These are phyloP conservation scores for Eristalis tenax DNA, from an alignment of 2,888 invertebrate genomes.

Conservation along the genomic window DNA sequence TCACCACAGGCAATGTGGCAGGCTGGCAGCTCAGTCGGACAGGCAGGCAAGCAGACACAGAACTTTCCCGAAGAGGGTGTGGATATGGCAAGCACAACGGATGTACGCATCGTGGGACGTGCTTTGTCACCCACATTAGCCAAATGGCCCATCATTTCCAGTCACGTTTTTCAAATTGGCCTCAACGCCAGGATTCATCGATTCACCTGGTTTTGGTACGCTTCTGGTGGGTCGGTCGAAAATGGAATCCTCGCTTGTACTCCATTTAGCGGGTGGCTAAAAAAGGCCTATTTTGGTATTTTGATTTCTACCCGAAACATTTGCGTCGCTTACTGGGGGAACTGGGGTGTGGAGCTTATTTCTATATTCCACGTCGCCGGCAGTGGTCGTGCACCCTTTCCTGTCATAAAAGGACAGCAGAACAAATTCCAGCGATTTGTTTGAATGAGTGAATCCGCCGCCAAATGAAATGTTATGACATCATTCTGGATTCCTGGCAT, in stretches of 20 bases:
- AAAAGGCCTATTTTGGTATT: slow-evolving; percentile 42
- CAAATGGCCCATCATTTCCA: slow-evolving; percentile 70
- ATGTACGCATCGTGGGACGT: slow-evolving; percentile 71
- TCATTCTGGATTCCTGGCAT: slow-evolving; percentile 66
- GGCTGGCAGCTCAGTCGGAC: too few relatives aligned
- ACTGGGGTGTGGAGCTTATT: slow-evolving; percentile 60
- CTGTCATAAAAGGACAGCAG: slow-evolving; percentile 32
- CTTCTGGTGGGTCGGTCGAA: slow-evolving; percentile 21
- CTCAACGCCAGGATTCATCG: slow-evolving; percentile 62
- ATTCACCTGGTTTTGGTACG: slow-evolving; percentile 56
- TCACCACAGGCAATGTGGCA: slow-evolving; percentile 26
- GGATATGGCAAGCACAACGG: slow-evolving; percentile 39
- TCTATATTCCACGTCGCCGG: slow-evolving; percentile 52
- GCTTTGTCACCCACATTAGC: slow-evolving; percentile 71
- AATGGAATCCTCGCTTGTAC: slow-evolving; percentile 35
- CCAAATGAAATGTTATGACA: slow-evolving; percentile 70
- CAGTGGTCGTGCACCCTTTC: slow-evolving; percentile 20
- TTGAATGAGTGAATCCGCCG: slow-evolving; percentile 65
- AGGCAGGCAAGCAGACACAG: neutral
- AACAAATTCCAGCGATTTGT: slow-evolving; percentile 66
- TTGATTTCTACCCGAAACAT: slow-evolving; percentile 40
- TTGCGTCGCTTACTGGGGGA: slow-evolving; percentile 7
- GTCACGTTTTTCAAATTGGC: slow-evolving; percentile 72
- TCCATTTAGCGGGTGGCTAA: slow-evolving; percentile 39
- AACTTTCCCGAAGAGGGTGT: slow-evolving; percentile 1